Percentiles rank a stretch among this genome's conserved stretches.
Conservation (phyloP, 2,797 vertebrate genomes). For the Pangasius macronema region DNA sequence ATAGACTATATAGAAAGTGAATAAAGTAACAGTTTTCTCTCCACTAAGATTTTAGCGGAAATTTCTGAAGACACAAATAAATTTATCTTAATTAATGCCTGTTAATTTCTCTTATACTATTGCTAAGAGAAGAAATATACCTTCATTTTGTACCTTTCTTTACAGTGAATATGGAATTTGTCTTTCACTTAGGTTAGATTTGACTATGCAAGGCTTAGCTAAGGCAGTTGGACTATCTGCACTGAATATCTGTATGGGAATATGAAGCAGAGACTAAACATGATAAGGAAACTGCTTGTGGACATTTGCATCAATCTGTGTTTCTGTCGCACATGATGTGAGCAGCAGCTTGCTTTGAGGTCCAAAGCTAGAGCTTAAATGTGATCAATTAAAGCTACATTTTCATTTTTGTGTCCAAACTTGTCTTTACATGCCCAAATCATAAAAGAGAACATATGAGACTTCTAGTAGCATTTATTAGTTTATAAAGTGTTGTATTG, state of each 20-base stretch:
- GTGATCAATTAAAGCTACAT: background rate
- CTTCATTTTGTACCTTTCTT: background rate
- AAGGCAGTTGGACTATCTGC: background rate
- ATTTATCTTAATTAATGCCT: background rate
- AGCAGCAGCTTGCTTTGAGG: too few species aligned
- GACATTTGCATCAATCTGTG: too few species aligned
- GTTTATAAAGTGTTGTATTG: too few species aligned
- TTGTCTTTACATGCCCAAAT: background rate
- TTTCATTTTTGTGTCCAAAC: background rate
- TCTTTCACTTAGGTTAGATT: background rate
- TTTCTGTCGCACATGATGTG: too few species aligned
- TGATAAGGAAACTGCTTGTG: too few species aligned
- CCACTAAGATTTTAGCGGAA: too few species aligned
- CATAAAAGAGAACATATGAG: background rate
- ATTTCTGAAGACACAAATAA: background rate
- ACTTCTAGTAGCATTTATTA: background rate
- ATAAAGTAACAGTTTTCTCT: too few species aligned
- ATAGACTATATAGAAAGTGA: too few species aligned
- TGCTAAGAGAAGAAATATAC: background rate
- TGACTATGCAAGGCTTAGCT: background rate
- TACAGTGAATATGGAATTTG: too few species aligned
- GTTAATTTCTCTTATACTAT: background rate
- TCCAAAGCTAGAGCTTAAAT: background rate
- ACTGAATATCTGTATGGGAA: too few species aligned
- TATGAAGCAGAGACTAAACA: too few species aligned